Evolutionary conservation across 2,797 vertebrate genomes (phyloP), one percentile per base, ranked within the genome.

Genomic region (Tangara arthus): DNA sequence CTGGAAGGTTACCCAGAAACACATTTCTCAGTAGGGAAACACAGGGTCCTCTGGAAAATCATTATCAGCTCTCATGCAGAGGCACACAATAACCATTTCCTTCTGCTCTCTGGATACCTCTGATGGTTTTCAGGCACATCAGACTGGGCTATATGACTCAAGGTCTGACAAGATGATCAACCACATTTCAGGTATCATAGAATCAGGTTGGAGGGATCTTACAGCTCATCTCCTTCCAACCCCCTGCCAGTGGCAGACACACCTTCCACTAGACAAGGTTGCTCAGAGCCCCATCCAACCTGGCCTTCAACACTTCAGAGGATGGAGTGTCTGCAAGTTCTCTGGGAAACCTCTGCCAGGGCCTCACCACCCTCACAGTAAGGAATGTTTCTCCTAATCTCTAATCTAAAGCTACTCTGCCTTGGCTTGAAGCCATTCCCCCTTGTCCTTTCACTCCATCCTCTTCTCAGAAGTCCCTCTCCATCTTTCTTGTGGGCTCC

Each of bases 261-360:
- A 44, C 28, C 7, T 76, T 63, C 9, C 23, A n/a, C 27, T 39
- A 22, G 2, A 4, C 5, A 14, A 63, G 23, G 6, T 3, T 64
- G 28, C 24, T 69, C 19, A 37, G 32, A 49, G 9, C 49, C 7
- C 19, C 27, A 49, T 37, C 22, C 56, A 55, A 1, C 9, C 27
- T 24, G 32, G 11, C 19, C 23, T 18, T 61, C 17, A 77, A 76
- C 42, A 37, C 8, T 50, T 34, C 28, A 0, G 2, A 17, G 23
- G 28, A 16, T 44, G 28, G 9, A 1, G 3, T 2, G 3, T 2
- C n/a, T 0, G 0, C 27, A 82, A 0, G 8, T 50, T n/a, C 32
- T 14, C 23, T 37, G 9, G 56, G 28, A 1, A 69, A 42, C 27
- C 6, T 49, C 19, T 42, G 1, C 35, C 27, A 76, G 56, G 1